phyloP scores from a whole-genome alignment of 2,888 invertebrate genomes.

The Willowsia nigromaculata region DNA sequence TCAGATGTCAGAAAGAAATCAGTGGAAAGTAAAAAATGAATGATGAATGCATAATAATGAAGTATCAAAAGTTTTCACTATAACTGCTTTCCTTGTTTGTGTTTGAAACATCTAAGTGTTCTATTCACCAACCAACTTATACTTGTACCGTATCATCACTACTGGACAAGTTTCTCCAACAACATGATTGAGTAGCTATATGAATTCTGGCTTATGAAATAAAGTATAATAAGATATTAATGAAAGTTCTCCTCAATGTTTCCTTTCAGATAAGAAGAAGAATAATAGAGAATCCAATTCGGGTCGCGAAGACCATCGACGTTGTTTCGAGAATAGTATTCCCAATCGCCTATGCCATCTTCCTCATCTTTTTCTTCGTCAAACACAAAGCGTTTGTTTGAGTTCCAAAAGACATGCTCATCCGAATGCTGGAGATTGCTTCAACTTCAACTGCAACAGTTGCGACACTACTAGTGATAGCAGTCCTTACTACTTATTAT shows the following conservation, averaged over 20 bases:
- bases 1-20: too few species aligned
- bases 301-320: conserved; percentile 90
- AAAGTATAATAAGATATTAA: too few species aligned
- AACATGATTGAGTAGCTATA: too few species aligned
- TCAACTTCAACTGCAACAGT: not conserved
- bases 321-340: conserved; percentile 93
- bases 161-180: too few species aligned
- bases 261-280: conserved; percentile 68
- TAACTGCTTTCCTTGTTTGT: too few species aligned
- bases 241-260: not conserved
- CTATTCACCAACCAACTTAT: too few species aligned
- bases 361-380: conserved; percentile 96
- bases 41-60: too few species aligned
- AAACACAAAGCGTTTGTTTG: conserved; percentile 90
- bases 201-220: too few species aligned
- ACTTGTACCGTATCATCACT: too few species aligned
- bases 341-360: conserved; percentile 94
- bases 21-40: too few species aligned
- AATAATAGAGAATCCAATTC: conserved; percentile 86
- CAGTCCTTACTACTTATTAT: not conserved
- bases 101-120: too few species aligned
- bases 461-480: conserved; percentile 3
- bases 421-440: conserved; percentile 45
- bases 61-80: too few species aligned
- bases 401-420: conserved; percentile 52